Evolutionary conservation across 2,797 vertebrate species (phyloP).

Genomic region (Syngnathus acus): DNA sequence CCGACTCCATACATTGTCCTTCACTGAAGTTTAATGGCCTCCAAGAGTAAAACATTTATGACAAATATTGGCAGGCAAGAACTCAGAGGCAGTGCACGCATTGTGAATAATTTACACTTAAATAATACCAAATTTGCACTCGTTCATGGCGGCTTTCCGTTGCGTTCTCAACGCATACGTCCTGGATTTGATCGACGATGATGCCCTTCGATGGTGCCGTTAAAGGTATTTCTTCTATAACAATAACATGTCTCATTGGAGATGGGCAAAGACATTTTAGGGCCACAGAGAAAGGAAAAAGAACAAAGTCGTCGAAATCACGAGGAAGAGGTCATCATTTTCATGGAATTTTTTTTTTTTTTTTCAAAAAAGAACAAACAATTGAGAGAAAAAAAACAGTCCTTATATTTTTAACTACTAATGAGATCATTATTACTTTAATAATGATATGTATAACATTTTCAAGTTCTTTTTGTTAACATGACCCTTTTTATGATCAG

Average conservation of each 20-base stretch:
- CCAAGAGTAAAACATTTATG: slow-evolving; percentile 28
- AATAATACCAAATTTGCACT: slow-evolving; percentile 54
- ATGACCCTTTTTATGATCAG: too few relatives aligned
- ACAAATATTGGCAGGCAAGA: slow-evolving; percentile 68
- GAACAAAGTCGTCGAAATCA: too few relatives aligned
- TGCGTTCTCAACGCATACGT: slow-evolving; percentile 28
- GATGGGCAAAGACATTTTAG: background rate
- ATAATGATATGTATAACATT: too few relatives aligned
- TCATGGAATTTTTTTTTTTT: too few relatives aligned
- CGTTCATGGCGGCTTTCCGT: slow-evolving; percentile 28
- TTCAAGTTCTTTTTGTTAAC: too few relatives aligned
- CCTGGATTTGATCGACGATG: slow-evolving; percentile 16
- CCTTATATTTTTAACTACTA: too few relatives aligned
- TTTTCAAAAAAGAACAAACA: too few relatives aligned
- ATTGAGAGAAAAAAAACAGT: too few relatives aligned
- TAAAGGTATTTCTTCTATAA: slow-evolving; percentile 15
- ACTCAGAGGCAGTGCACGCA: slow-evolving; percentile 60
- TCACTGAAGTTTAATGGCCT: slow-evolving; percentile 55
- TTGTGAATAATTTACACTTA: slow-evolving; percentile 45
- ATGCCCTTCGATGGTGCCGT: slow-evolving; percentile 10
- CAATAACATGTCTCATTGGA: background rate
- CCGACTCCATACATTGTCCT: slow-evolving; percentile 1
- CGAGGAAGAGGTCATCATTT: too few relatives aligned
- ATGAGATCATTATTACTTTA: too few relatives aligned
- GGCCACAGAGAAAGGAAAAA: too few relatives aligned